These are phyloP conservation scores for Cheilosia vernalis DNA, from an alignment of 2,888 invertebrate genomes.

Conservation along the genomic window DNA sequence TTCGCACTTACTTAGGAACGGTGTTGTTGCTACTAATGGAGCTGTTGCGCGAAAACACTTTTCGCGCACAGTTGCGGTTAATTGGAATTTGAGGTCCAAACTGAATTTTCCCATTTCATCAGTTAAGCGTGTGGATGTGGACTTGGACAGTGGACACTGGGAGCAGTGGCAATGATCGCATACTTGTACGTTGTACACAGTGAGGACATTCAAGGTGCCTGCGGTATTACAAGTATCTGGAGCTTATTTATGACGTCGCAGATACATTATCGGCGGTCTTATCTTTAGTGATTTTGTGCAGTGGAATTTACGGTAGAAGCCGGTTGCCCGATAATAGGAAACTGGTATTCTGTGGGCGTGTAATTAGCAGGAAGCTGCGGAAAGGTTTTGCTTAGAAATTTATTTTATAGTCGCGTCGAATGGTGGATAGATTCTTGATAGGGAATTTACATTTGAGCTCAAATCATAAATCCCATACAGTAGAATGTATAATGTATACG, in stretches of 20 bases:
- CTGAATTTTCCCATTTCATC: constrained; percentile 56
- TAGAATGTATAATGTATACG: not conserved
- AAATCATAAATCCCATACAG: constrained; percentile 55
- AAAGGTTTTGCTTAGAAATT: constrained; percentile 9
- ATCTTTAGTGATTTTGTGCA: constrained; percentile 62
- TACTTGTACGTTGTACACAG: not conserved
- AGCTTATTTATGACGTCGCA: constrained; percentile 70
- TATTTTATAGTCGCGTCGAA: constrained; percentile 36
- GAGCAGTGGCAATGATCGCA: not conserved
- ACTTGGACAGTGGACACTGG: constrained; percentile 4
- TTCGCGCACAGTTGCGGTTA: constrained; percentile 47
- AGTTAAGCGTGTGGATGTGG: constrained; percentile 20
- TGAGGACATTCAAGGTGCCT: constrained; percentile 33
- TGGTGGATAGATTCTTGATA: constrained; percentile 48
- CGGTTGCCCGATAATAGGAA: constrained; percentile 36
- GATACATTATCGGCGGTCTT: constrained; percentile 67
- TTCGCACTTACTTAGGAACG: constrained; percentile 71
- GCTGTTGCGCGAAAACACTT: constrained; percentile 69
- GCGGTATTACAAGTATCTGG: constrained; percentile 58
- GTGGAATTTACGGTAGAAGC: constrained; percentile 37
- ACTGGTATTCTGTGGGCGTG: constrained; percentile 63
- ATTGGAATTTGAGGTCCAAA: constrained; percentile 63
- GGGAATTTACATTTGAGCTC: constrained; percentile 56
- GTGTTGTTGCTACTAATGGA: constrained; percentile 70
- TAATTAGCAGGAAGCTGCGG: constrained; percentile 61